Evolutionary conservation across 23 tunicate species (phyloP).

Genomic region (Styela clava): DNA sequence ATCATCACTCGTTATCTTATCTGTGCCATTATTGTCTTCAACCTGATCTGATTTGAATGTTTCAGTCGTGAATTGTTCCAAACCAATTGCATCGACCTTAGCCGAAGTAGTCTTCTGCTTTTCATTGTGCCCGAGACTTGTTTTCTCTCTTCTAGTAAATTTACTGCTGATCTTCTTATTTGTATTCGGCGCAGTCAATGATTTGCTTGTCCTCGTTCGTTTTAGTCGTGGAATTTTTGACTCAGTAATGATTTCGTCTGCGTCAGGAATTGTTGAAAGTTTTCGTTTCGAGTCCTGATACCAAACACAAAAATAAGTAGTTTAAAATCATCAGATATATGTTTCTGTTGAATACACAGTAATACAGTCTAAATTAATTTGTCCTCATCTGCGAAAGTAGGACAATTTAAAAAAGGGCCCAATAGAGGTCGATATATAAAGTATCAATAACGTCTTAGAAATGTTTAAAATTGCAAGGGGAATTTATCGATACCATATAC

Average conservation of each 20-base stretch:
- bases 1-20: neutral
- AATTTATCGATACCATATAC: no score
- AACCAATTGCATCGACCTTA: neutral
- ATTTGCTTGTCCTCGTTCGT: neutral
- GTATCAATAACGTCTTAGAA: no score
- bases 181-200: neutral
- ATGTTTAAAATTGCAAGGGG: no score
- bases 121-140: neutral
- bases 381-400: no score
- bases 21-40: neutral
- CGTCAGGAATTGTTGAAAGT: constrained; percentile 31
- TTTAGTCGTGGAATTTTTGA: neutral
- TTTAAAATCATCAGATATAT: no score
- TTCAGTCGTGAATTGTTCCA: neutral
- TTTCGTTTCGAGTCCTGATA: constrained; percentile 22
- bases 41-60: neutral
- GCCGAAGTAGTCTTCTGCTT: no score
- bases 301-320: no score
- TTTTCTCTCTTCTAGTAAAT: neutral
- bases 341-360: neutral
- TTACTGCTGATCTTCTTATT: neutral
- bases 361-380: no score
- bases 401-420: no score
- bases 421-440: no score
- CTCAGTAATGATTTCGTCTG: constrained; percentile 7